A percentile compares a stretch with the other conserved stretches of the same genome.
These are phyloP conservation scores for Ceyx margarethae DNA, from an alignment of 2,113 vertebrate species.

Conservation along the genomic window DNA sequence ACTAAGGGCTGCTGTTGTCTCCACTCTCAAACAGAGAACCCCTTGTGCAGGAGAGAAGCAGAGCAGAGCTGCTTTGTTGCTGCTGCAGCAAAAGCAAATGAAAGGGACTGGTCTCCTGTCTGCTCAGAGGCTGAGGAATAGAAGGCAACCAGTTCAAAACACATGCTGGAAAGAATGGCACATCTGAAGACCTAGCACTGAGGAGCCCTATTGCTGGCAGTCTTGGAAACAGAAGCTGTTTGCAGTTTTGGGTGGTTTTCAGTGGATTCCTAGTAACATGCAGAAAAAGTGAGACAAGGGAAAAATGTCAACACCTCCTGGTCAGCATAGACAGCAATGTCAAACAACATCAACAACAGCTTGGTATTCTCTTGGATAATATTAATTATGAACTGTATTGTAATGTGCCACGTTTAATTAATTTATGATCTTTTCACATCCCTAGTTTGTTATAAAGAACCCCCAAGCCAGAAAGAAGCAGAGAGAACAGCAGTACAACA, in stretches of 20 bases:
- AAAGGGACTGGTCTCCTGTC: not conserved
- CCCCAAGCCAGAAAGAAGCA: not conserved
- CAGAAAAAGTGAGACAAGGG: not conserved
- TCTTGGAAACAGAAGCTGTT: not conserved
- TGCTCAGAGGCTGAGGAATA: rapidly evolving
- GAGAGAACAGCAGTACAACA: not conserved
- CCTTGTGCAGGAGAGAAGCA: not conserved
- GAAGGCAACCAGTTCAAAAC: not conserved
- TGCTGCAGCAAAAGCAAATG: not conserved
- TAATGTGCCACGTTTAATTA: not conserved
- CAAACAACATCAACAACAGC: not conserved
- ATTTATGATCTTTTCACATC: not conserved
- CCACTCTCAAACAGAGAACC: not conserved
- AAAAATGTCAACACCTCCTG: not conserved
- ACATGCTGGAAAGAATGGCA: rapidly evolving
- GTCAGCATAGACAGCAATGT: not conserved
- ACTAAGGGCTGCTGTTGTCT: not conserved
- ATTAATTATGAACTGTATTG: not conserved
- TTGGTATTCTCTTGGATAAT: not conserved
- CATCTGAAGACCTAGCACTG: rapidly evolving
- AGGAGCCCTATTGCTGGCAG: not conserved
- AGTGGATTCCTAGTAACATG: not conserved
- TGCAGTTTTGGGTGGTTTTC: not conserved
- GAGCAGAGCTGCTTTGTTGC: rapidly evolving
- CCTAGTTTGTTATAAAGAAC: not conserved